Evolutionary conservation across 2,113 vertebrate genomes (phyloP).

Genomic region (Chascanopsetta lugubris): DNA sequence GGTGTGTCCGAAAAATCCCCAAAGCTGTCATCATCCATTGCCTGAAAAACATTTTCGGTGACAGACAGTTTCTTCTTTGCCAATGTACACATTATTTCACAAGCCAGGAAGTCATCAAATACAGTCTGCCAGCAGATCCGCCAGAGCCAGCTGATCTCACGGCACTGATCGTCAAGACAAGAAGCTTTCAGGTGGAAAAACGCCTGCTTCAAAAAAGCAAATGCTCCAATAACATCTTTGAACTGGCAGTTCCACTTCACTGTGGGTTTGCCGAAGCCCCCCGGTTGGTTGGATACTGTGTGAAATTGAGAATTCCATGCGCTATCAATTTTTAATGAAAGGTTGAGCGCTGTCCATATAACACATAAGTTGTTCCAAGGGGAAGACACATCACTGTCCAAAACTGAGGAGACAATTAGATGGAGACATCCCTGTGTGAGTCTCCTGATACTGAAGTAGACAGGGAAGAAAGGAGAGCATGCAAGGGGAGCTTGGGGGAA

Average conservation of each 20-base stretch:
- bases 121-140: not conserved
- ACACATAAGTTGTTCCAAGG: not conserved
- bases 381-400: not conserved
- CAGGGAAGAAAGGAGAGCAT: not conserved
- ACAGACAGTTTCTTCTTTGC: not conserved
- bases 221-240: not conserved
- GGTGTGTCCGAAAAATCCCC: no score
- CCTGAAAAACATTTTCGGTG: no score
- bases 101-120: not conserved
- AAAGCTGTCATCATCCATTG: no score
- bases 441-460: not conserved
- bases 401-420: not conserved
- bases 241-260: not conserved
- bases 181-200: not conserved
- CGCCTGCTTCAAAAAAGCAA: not conserved
- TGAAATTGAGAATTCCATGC: not conserved
- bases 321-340: not conserved
- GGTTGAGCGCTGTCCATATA: not conserved
- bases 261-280: not conserved
- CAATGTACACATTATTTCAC: not conserved
- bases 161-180: not conserved
- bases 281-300: not conserved
- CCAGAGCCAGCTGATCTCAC: not conserved
- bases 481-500: not conserved
- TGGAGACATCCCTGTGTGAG: not conserved